These are phyloP conservation scores for Otus scops DNA, from an alignment of 2,797 vertebrate species.

Conservation along the genomic window DNA sequence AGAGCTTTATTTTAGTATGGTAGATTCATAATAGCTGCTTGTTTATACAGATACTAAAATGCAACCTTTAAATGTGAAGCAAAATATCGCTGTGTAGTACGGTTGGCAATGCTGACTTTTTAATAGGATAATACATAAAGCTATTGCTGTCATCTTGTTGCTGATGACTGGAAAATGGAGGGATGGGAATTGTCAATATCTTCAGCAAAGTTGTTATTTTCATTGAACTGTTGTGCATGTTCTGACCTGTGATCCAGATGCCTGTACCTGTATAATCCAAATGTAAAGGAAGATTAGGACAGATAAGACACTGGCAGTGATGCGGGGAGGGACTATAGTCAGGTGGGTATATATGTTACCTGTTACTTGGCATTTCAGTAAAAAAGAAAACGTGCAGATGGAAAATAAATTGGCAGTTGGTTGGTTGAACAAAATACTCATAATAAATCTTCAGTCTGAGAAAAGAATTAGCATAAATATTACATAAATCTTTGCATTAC, in stretches of 20 bases:
- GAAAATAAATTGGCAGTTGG: background rate
- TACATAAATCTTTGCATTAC: background rate
- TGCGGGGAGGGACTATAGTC: background rate
- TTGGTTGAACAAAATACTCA: background rate
- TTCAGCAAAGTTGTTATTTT: background rate
- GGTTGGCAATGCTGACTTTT: background rate
- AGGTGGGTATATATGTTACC: background rate
- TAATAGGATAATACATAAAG: background rate
- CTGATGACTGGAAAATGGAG: background rate
- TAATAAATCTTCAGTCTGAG: background rate
- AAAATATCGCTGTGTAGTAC: background rate
- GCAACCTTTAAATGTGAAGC: background rate
- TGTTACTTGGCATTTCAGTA: background rate
- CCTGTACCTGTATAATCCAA: background rate
- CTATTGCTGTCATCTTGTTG: background rate
- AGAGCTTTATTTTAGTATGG: background rate
- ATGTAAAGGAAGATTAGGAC: background rate
- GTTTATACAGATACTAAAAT: background rate
- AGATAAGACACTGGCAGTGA: background rate
- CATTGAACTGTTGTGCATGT: background rate
- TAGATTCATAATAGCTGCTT: background rate
- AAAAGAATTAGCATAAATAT: background rate
- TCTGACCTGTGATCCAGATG: background rate
- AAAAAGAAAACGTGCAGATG: background rate
- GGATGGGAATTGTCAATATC: background rate